These are phyloP conservation scores for Centroberyx gerrardi DNA, from an alignment of 2,797 vertebrate species.

Conservation along the genomic window DNA sequence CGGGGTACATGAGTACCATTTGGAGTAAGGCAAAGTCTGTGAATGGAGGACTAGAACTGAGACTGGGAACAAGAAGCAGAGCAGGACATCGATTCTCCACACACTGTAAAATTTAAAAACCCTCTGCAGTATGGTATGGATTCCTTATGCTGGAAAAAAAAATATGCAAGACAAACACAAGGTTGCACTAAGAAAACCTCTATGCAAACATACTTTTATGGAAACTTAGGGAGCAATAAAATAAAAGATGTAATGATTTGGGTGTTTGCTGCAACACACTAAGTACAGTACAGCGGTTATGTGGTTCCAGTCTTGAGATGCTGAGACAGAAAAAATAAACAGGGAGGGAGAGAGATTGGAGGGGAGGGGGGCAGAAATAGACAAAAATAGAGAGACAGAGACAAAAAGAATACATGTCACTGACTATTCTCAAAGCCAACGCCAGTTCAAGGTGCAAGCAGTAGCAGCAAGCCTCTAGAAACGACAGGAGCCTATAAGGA, in stretches of 20 bases:
- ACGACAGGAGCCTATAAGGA: constrained; percentile 40
- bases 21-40: constrained; percentile 22
- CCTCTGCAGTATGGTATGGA: constrained; percentile 55
- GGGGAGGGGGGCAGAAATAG: neutral
- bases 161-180: constrained; percentile 53
- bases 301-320: constrained; percentile 27
- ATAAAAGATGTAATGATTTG: constrained; percentile 48
- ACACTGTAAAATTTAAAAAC: constrained; percentile 52
- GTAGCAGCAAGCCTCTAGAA: constrained; percentile 27
- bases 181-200: constrained; percentile 39
- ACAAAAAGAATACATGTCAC: constrained; percentile 22
- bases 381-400: constrained; percentile 3
- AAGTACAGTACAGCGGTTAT: constrained; percentile 19
- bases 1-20: constrained; percentile 17
- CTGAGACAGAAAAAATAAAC: neutral
- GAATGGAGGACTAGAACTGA: neutral
- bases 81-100: constrained; percentile 69
- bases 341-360: neutral
- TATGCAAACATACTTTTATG: constrained; percentile 42
- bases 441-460: constrained; percentile 21
- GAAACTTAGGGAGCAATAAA: constrained; percentile 55
- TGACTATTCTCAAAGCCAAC: constrained; percentile 29
- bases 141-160: constrained; percentile 55
- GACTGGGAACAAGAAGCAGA: constrained; percentile 47
- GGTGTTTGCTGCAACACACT: constrained; percentile 26